Evolutionary conservation across 2,113 vertebrate species (phyloP), one percentile per base, ranked within the genome.

Genomic region (Alligator mississippiensis): DNA sequence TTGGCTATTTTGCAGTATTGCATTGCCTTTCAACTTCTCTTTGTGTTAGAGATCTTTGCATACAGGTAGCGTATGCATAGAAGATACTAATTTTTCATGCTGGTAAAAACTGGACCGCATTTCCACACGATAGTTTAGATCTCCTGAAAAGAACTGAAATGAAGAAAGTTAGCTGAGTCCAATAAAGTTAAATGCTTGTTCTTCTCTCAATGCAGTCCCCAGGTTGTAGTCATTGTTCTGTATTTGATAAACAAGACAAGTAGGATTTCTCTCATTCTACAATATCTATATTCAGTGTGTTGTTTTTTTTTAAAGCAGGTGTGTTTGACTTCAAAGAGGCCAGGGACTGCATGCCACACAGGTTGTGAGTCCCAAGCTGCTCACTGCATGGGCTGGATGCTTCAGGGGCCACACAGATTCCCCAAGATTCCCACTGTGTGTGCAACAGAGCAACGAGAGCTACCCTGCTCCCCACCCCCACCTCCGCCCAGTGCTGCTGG

Each of bases 31-130:
- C 34, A 2, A 77, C 38, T 70, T 83, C 0, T 2, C 2, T 24
- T 30, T 38, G 0, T 58, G 8, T 68, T 34, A 9, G 27, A 2
- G 0, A 21, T 70, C 16, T 58, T 27, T 0, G 0, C 55, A 15
- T 2, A 1, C 6, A 47, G 4, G 10, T 76, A 75, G 15, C 4
- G 28, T 25, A 1, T 83, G 85, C 85, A 38, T 68, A 47, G 74
- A 4, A 54, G 30, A 22, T 24, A 5, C 62, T 77, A 76, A 77
- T 6, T 81, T 81, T 16, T 82, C 59, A 38, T 19, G 84, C 34
- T 6, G 21, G 8, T 72, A 80, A 82, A 24, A 28, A 60, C 34
- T 21, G 82, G 18, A 30, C 11, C 55, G 1, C 14, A 24, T 9
- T 59, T 30, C 34, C 30, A 19, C 77, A 15, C 81, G 84, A 80